Evolutionary conservation across 2,113 vertebrate genomes (phyloP), one percentile per base, ranked within the genome.

Genomic region (Labrus mixtus): DNA sequence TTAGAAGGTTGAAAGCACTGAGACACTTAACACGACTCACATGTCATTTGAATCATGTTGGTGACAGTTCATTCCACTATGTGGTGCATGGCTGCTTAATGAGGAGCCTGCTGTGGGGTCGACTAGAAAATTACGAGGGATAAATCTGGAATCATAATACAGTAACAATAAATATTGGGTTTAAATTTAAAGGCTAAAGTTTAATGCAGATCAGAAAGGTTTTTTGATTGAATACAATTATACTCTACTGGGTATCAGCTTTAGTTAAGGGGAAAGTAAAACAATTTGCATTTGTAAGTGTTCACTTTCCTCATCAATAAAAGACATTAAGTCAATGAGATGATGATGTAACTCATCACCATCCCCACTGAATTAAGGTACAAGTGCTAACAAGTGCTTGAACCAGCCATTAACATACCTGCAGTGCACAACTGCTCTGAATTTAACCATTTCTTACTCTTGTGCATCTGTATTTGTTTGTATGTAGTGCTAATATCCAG

Each of bases 81-180:
- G 60, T 55, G 64, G 73, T 37, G 37, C 57, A 75, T 77, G 37
- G 48, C 46, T 50, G 51, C 71, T 81, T 83, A 82, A 85, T 67
- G 50, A 68, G 29, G 64, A 39, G 25, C 53, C 41, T 45, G 48
- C 55, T 62, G 39, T n/a, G 51, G 2, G 57, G 39, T 54, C 56
- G 61, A 78, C 54, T 50, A 20, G 43, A 57, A 50, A 36, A 75
- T 78, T 43, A 36, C 16, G n/a, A 60, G 22, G 39, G 23, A 48
- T 39, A 37, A 63, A 74, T 56, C 22, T 59, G 51, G n/a, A 63
- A 54, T 46, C 10, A 9, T 5, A 19, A 17, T 19, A 45, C 13
- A 65, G 69, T 62, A 54, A 62, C 63, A 59, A 16, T 23, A 22
- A 22, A 46, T 61, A 36, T 7, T 0, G 41, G 63, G 57, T 29